Evolutionary conservation across 2,797 vertebrate genomes (phyloP).

Genomic region (Anolis apletophallus): DNA sequence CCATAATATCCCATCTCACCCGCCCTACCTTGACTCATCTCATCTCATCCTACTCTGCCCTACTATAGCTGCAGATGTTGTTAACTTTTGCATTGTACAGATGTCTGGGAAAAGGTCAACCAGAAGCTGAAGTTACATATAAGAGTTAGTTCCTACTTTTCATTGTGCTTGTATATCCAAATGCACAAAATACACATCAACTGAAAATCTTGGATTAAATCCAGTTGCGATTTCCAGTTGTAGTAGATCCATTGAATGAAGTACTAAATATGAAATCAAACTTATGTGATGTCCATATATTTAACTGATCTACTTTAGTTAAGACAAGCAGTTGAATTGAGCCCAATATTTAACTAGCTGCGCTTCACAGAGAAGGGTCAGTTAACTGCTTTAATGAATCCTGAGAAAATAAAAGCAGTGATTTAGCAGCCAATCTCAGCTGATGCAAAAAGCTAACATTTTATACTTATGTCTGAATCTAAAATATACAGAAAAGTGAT

Average conservation of each 20-base stretch:
- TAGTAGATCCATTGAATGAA: no score
- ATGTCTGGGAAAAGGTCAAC: background rate
- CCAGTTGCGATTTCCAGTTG: no score
- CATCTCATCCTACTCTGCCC: no score
- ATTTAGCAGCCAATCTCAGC: background rate
- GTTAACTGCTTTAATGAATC: background rate
- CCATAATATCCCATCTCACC: no score
- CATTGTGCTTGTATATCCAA: background rate
- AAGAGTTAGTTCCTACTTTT: background rate
- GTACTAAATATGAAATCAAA: no score
- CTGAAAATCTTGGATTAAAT: background rate
- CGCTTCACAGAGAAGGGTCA: background rate
- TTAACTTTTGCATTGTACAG: background rate
- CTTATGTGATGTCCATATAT: no score
- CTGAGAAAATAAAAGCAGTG: background rate
- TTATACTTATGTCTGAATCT: background rate
- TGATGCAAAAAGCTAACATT: background rate
- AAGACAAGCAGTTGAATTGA: no score
- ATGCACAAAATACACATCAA: background rate
- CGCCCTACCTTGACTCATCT: no score
- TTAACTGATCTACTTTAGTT: no score
- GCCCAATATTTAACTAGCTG: background rate
- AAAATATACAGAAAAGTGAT: background rate
- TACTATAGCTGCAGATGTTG: background rate
- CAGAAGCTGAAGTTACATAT: background rate